These are phyloP conservation scores for Nyctalus aviator DNA, from an alignment of 2,797 vertebrate genomes.

Conservation along the genomic window DNA sequence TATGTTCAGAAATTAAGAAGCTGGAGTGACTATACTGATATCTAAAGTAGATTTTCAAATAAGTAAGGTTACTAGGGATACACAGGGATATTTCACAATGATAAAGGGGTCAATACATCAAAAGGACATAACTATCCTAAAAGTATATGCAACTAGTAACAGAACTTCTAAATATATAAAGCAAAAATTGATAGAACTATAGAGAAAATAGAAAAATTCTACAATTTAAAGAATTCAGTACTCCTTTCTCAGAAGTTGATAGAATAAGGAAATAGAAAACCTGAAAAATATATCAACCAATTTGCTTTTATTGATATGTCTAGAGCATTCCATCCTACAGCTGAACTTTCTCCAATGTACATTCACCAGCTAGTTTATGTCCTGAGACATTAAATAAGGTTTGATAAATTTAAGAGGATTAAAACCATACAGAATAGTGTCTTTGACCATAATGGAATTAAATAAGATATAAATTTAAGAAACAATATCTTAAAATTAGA, in stretches of 20 bases:
- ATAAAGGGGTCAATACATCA: neutral
- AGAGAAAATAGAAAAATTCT: neutral
- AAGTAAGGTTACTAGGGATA: neutral
- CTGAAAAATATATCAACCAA: neutral
- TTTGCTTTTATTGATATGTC: neutral
- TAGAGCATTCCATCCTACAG: neutral
- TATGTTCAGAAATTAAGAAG: constrained; percentile 31
- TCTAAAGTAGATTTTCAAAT: neutral
- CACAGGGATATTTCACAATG: neutral
- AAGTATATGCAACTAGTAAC: neutral
- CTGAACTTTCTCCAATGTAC: neutral
- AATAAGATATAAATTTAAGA: constrained; percentile 19
- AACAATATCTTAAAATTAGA: neutral
- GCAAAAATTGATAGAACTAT: neutral
- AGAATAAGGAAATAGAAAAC: neutral
- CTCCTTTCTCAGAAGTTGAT: neutral
- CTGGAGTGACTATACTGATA: neutral
- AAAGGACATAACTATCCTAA: neutral
- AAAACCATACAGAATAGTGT: neutral
- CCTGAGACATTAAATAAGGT: neutral
- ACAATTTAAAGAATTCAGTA: neutral
- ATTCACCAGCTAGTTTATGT: neutral
- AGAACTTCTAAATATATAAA: neutral
- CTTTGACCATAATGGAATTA: neutral
- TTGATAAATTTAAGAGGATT: neutral